Evolutionary conservation across 2,113 vertebrate genomes (phyloP), one percentile per base, ranked within the genome.

Genomic region (Peucedramus taeniatus): DNA sequence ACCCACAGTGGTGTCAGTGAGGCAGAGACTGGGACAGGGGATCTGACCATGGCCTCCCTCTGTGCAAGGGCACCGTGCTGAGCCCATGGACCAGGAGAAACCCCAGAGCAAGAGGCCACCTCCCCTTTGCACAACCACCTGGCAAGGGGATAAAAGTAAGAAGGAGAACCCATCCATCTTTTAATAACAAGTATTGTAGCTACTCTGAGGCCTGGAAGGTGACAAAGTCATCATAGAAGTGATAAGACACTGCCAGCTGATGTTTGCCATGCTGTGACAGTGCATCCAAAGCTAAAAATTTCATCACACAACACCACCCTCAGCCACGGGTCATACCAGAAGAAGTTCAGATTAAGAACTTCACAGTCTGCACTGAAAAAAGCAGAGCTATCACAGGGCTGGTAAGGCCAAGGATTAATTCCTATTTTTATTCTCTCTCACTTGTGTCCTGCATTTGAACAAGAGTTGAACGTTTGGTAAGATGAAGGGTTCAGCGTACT

Each of bases 221-320:
- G 63, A 59, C 1, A 3, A 80, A 83, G 6, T 22, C n/a, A n/a
- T 17, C 13, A 5, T 1, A 23, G 44, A 4, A 50, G 10, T 19
- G 23, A 54, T 0, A 4, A n/a, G 21, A 54, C 0, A 0, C 22
- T 61, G 35, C 3, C 53, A 50, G 17, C 5, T 61, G 28, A 66
- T 35, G 7, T 45, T 79, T 56, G 22, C 3, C 5, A 5, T 50
- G 40, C n/a, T 59, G 14, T 80, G 60, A 69, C 17, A 35, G 11
- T 3, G 5, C 10, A 9, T 22, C 40, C 57, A 84, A 66, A 88
- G 17, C 21, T 61, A 19, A 59, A 87, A 51, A 44, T 26, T 45
- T 53, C 30, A 14, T n/a, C 5, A 4, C 42, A 60, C n/a, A 60
- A 3, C 33, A 71, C 21, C 53, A 76, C 14, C 14, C 23, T 75